phyloP scores from a whole-genome alignment of 37 sponge, comb jelly and placozoan genomes.

The Beroe ovata region DNA sequence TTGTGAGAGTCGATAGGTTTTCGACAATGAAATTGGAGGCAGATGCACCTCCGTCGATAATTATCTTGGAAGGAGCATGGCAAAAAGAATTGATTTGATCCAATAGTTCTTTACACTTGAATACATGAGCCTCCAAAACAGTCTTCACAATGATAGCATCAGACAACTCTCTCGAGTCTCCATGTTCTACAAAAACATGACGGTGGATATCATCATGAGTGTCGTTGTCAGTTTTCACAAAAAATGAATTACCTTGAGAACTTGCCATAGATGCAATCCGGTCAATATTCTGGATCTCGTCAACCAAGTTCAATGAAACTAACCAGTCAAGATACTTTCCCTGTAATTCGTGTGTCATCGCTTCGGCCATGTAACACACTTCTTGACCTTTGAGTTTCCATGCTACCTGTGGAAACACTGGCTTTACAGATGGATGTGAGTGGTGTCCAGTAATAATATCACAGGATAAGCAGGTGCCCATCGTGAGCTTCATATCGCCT shows the following conservation, averaged over 20 bases:
- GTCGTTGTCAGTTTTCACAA: neutral
- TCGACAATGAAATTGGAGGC: neutral
- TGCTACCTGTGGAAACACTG: slow-evolving; percentile 44
- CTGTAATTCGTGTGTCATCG: neutral
- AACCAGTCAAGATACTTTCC: slow-evolving; percentile 26
- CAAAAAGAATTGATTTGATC: neutral
- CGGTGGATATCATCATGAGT: neutral
- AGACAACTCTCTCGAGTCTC: neutral
- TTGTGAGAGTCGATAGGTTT: neutral
- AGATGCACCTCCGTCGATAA: slow-evolving; percentile 44
- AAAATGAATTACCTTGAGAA: neutral
- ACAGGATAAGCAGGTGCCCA: slow-evolving; percentile 44
- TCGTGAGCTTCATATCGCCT: neutral
- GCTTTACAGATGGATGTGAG: neutral
- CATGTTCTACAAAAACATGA: neutral
- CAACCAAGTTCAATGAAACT: neutral
- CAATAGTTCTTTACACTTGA: neutral
- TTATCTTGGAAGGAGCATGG: neutral
- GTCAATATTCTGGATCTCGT: neutral
- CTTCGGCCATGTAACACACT: slow-evolving; percentile 11
- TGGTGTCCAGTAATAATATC: slow-evolving; percentile 2
- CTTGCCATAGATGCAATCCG: neutral
- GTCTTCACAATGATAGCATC: neutral
- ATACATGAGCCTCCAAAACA: slow-evolving; percentile 50
- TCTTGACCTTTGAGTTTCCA: slow-evolving; percentile 14